A percentile compares a stretch with the other conserved stretches of the same genome.
phyloP scores from a whole-genome alignment of 1,140 invertebrate genomes.

The Hylaeus anthracinus region DNA sequence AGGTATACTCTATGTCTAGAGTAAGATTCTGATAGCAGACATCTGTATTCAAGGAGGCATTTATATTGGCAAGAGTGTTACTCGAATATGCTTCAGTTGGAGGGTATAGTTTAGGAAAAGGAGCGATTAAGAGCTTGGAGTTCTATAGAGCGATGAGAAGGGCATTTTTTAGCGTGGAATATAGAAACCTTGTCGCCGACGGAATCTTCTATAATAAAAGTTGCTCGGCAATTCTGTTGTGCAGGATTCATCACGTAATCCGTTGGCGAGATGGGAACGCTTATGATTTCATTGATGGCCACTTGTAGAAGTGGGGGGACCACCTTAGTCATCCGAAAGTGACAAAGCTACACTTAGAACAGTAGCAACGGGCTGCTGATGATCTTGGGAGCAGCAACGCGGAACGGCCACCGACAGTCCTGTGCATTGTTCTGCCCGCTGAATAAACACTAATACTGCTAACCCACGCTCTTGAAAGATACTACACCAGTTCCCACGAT shows the following conservation, averaged over 20 bases:
- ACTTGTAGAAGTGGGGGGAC: neutral
- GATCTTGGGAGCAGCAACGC: slow-evolving; percentile 72
- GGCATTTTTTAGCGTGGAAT: no score
- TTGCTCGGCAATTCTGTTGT: neutral
- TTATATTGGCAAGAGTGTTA: no score
- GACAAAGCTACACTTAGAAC: slow-evolving; percentile 51
- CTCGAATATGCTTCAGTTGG: no score
- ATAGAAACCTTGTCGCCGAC: no score
- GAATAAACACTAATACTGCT: slow-evolving; percentile 74
- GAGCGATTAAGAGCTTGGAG: no score
- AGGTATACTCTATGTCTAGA: neutral
- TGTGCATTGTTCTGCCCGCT: slow-evolving; percentile 71
- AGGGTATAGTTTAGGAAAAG: no score
- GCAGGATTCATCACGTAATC: slow-evolving; percentile 26
- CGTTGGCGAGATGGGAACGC: slow-evolving; percentile 6
- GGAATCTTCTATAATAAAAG: no score
- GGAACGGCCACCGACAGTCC: slow-evolving; percentile 73
- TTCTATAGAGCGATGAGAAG: no score
- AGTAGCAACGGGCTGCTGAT: slow-evolving; percentile 69
- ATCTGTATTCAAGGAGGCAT: no score
- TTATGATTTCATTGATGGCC: slow-evolving; percentile 20
- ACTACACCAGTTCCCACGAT: slow-evolving; percentile 75
- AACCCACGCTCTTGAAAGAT: slow-evolving; percentile 74
- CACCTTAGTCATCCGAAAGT: slow-evolving; percentile 40
- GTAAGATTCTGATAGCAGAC: no score